Percentiles rank a stretch among this genome's conserved stretches.
phyloP scores from a whole-genome alignment of 2,888 invertebrate genomes.

The Lottia scabra region DNA sequence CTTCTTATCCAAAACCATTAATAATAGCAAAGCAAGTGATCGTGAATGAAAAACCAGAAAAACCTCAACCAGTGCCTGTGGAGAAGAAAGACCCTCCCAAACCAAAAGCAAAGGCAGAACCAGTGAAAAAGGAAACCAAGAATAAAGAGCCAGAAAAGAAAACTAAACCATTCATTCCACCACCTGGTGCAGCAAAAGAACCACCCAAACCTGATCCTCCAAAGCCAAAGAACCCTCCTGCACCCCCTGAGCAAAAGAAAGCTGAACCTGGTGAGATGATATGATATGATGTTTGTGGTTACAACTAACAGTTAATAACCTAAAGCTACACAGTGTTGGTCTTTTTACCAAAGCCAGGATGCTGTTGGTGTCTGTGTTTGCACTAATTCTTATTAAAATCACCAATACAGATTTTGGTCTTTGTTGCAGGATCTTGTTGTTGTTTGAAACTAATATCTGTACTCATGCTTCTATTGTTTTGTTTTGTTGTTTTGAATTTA shows the following conservation, averaged over 20 bases:
- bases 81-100: not conserved
- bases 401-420: no score
- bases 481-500: no score
- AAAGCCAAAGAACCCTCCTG: not conserved
- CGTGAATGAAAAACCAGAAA: not conserved
- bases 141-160: constrained; percentile 3
- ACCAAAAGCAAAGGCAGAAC: not conserved
- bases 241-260: not conserved
- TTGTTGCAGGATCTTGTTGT: no score
- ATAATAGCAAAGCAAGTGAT: not conserved
- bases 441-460: no score
- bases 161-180: not conserved
- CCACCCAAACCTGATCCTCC: constrained; percentile 3
- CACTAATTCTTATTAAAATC: no score
- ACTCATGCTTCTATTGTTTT: no score
- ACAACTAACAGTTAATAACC: not conserved
- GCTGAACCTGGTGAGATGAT: constrained; percentile 1
- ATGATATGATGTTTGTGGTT: not conserved
- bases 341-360: no score
- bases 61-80: not conserved
- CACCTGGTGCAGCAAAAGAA: not conserved
- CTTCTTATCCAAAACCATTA: not conserved
- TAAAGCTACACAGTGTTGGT: no score
- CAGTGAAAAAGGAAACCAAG: not conserved
- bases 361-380: no score